These are phyloP conservation scores for Percopsis transmontana DNA, from an alignment of 2,113 vertebrate genomes.

Conservation along the genomic window DNA sequence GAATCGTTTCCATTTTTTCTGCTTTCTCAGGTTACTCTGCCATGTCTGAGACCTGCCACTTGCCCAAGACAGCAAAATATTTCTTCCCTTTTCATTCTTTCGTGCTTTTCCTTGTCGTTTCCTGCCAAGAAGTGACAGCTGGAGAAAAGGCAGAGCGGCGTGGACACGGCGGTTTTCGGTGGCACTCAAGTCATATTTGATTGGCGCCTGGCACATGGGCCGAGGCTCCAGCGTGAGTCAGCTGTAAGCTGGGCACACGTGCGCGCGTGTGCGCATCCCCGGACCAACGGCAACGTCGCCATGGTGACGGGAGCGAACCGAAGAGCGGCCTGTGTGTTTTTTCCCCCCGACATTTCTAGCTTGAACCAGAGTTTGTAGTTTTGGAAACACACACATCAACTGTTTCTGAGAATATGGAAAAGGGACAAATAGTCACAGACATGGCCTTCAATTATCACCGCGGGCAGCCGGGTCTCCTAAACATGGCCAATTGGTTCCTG, in stretches of 20 bases:
- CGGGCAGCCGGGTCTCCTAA: conserved; percentile 33
- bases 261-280: conserved; percentile 31
- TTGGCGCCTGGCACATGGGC: conserved; percentile 65
- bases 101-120: not conserved
- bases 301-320: conserved; percentile 42
- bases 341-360: conserved; percentile 8
- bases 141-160: conserved; percentile 56
- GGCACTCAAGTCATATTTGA: conserved; percentile 62
- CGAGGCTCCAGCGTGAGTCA: conserved; percentile 55
- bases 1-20: conserved; percentile 10
- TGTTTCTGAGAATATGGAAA: conserved; percentile 27
- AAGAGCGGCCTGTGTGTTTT: conserved; percentile 36
- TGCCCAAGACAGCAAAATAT: conserved; percentile 15
- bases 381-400: conserved; percentile 12
- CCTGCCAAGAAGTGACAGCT: conserved; percentile 55
- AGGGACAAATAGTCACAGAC: not conserved
- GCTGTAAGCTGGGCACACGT: conserved; percentile 16
- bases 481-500: conserved; percentile 1
- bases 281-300: conserved; percentile 35
- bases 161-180: conserved; percentile 54
- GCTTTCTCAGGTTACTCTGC: conserved; percentile 28
- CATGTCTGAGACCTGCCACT: conserved; percentile 48
- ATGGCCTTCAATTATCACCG: conserved; percentile 21
- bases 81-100: not conserved
- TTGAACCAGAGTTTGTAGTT: conserved; percentile 13